phyloP scores from a whole-genome alignment of 2,113 vertebrate species.

The Anoura caudifer region DNA sequence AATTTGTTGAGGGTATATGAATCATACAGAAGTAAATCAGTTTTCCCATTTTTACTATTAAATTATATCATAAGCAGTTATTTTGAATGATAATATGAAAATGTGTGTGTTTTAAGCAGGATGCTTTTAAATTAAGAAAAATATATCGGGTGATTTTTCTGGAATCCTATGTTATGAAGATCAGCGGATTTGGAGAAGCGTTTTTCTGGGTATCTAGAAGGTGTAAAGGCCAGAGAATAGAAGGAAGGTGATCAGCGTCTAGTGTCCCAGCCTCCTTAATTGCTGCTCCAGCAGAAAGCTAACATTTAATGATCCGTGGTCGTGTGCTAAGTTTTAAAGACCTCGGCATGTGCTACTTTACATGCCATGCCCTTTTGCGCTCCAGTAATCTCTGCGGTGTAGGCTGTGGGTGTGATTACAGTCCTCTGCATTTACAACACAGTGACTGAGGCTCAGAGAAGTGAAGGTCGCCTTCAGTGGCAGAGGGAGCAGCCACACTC shows the following conservation, averaged over 20 bases:
- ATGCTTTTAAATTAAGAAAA: not conserved
- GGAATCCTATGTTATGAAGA: not conserved
- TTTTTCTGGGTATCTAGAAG: not conserved
- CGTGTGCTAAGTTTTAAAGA: too few relatives aligned
- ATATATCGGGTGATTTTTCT: not conserved
- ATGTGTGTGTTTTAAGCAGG: slow-evolving; percentile 3
- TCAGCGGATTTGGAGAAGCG: not conserved
- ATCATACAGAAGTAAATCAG: not conserved
- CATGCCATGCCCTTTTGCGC: not conserved
- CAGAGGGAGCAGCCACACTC: not conserved
- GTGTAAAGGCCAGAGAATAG: not conserved
- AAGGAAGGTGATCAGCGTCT: not conserved
- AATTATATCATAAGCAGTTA: not conserved
- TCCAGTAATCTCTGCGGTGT: not conserved
- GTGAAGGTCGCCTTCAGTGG: not conserved
- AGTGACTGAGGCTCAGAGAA: not conserved
- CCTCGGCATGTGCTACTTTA: not conserved
- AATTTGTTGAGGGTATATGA: not conserved
- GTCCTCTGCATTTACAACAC: not conserved
- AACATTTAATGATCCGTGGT: not conserved
- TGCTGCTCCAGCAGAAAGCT: not conserved
- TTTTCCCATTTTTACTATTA: not conserved
- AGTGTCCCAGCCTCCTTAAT: not conserved
- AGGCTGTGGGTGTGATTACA: not conserved
- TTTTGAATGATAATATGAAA: not conserved